phyloP scores from a whole-genome alignment of 2,888 invertebrate genomes.

The Vannuccia rotundouncinata region DNA sequence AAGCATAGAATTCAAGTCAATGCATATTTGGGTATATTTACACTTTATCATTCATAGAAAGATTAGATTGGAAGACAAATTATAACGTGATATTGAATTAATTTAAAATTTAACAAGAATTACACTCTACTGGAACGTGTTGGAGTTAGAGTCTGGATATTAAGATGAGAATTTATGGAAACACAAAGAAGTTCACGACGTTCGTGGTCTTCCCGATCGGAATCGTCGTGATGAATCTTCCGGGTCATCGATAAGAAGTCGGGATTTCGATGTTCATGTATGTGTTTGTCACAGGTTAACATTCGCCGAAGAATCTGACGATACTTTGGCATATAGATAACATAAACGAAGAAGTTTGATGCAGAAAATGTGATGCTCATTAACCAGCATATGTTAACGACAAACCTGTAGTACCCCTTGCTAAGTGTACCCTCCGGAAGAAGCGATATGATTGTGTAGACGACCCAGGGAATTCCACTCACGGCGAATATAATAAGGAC shows the following conservation, averaged over 20 bases:
- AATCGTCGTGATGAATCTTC: not conserved
- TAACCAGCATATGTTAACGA: slow-evolving; percentile 32
- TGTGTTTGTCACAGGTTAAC: slow-evolving; percentile 17
- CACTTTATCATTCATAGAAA: too few species aligned
- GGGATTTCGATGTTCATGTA: not conserved
- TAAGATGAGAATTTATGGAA: too few species aligned
- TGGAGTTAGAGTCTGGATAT: not conserved
- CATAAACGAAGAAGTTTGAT: slow-evolving; percentile 36
- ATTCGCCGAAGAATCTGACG: slow-evolving; percentile 30
- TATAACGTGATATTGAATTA: too few species aligned
- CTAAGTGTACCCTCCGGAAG: not conserved
- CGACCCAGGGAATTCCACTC: slow-evolving; percentile 12
- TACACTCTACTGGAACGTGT: not conserved
- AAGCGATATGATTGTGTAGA: slow-evolving; percentile 28
- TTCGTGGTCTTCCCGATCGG: not conserved
- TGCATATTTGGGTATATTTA: too few species aligned
- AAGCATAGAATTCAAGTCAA: too few species aligned
- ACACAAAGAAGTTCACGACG: not conserved
- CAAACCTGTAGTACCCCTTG: not conserved
- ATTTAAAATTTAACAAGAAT: too few species aligned
- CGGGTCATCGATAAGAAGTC: not conserved
- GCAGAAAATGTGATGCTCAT: slow-evolving; percentile 35
- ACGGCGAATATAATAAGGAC: slow-evolving; percentile 32
- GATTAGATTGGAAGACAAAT: too few species aligned
- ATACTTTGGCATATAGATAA: slow-evolving; percentile 38